Evolutionary conservation across 2,888 invertebrate genomes (phyloP).

Genomic region (Agrochola lota): DNA sequence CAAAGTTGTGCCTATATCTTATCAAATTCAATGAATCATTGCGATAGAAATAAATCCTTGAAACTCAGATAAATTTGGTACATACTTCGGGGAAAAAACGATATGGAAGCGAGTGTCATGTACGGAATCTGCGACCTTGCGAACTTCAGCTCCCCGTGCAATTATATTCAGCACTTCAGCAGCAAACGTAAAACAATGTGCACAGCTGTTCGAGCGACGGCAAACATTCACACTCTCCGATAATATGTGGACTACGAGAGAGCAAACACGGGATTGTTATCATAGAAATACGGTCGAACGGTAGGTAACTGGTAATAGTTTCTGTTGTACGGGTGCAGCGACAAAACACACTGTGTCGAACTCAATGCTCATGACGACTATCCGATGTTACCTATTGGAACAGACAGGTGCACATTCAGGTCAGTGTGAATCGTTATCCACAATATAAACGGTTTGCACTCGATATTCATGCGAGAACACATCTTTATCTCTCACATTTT

Average conservation of each 20-base stretch:
- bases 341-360: constrained; percentile 32
- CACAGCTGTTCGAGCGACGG: constrained; percentile 50
- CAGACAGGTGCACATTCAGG: constrained; percentile 65
- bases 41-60: constrained; percentile 26
- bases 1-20: constrained; percentile 38
- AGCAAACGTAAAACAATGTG: constrained; percentile 51
- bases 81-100: constrained; percentile 16
- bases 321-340: constrained; percentile 22
- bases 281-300: constrained; percentile 19
- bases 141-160: constrained; percentile 25
- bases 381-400: constrained; percentile 43
- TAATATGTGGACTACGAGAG: constrained; percentile 43
- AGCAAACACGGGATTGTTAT: constrained; percentile 42
- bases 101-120: constrained; percentile 16
- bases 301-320: constrained; percentile 27
- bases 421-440: constrained; percentile 60
- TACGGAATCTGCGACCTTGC: constrained; percentile 44
- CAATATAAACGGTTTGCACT: constrained; percentile 45
- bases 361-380: constrained; percentile 37
- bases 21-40: constrained; percentile 39
- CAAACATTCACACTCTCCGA: constrained; percentile 46
- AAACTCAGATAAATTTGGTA: constrained; percentile 11
- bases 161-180: constrained; percentile 54
- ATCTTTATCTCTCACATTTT: constrained; percentile 46
- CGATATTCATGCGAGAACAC: constrained; percentile 46